Evolutionary conservation across 1,140 invertebrate genomes (phyloP), one percentile per base, ranked within the genome.

Genomic region (Charaxes varanes): DNA sequence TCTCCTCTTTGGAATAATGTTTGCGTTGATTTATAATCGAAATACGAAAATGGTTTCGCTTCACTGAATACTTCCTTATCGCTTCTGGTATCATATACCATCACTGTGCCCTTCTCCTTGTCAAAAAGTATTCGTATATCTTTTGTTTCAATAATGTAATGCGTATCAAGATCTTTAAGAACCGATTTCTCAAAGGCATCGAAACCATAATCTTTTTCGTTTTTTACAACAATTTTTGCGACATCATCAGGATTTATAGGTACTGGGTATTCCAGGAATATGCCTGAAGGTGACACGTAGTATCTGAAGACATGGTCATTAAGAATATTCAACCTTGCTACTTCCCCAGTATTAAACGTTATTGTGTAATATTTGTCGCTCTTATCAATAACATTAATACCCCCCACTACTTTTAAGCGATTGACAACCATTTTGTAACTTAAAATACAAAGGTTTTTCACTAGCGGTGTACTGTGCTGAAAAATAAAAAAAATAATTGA

Each of bases 251-350:
- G 44, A 47, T 82, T 55, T 2, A 58, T 61, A 6, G 78, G 73
- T 46, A 34, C 47, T 8, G 78, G 78, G 49, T 68, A 77, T 3
- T 82, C 78, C 3, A 49, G 30, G 23, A 78, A 82, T 6, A 47
- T 22, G 21, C 62, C 57, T 12, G 36, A 58, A 4, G 67, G 73
- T 2, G 69, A 69, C 60, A 82, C 66, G 43, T 74, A 66, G 47
- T 66, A 80, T 50, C 64, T 62, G n/a, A 82, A 72, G 0, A 78
- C 69, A 51, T 82, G 73, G 23, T 58, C 58, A 22, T 77, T 79
- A 16, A 77, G 33, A 24, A 82, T 63, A 27, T 65, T 52, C 12
- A 82, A 38, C 35, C 43, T 69, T 3, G 58, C 58, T 8, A 41
- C 18, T 60, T 76, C 71, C 8, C 65, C 61, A 3, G 61, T 66